Conservation (phyloP, 1,140 invertebrate genomes). For the Sinonovacula constricta region DNA sequence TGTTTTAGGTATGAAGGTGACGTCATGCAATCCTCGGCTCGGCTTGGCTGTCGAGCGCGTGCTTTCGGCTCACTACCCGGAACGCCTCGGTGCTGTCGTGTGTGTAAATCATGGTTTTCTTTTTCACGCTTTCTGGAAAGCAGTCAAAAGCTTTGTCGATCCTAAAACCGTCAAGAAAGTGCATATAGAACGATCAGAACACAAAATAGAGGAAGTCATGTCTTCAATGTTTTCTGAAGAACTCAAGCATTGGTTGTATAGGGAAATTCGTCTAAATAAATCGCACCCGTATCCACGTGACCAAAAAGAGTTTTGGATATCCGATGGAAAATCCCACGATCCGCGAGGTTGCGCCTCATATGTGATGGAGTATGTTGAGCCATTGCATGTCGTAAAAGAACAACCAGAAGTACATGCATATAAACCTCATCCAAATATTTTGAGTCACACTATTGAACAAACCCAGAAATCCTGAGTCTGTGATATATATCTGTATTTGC, state of each 20-base stretch:
- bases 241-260: slow-evolving; percentile 69
- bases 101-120: slow-evolving; percentile 74
- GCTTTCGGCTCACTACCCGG: slow-evolving; percentile 75
- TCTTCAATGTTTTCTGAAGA: slow-evolving; percentile 68
- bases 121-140: slow-evolving; percentile 76
- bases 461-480: too few relatives aligned
- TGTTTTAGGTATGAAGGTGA: slow-evolving; percentile 74
- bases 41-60: slow-evolving; percentile 71
- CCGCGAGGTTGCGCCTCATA: slow-evolving; percentile 73
- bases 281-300: slow-evolving; percentile 60
- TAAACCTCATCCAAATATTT: not conserved
- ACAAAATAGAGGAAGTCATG: slow-evolving; percentile 69
- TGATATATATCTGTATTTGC: too few relatives aligned
- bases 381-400: slow-evolving; percentile 14
- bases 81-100: slow-evolving; percentile 73
- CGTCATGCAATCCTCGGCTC: slow-evolving; percentile 74
- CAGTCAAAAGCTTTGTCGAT: slow-evolving; percentile 73
- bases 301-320: slow-evolving; percentile 74
- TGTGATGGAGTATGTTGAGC: slow-evolving; percentile 66
- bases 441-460: too few relatives aligned
- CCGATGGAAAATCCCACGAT: slow-evolving; percentile 66
- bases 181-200: slow-evolving; percentile 64
- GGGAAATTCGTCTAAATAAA: slow-evolving; percentile 75
- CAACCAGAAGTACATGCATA: not conserved
- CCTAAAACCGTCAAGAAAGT: slow-evolving; percentile 71